Percentiles rank a stretch among this genome's conserved stretches.
Evolutionary conservation across 2,113 vertebrate genomes (phyloP).

Genomic region (Atrichornis clamosus): DNA sequence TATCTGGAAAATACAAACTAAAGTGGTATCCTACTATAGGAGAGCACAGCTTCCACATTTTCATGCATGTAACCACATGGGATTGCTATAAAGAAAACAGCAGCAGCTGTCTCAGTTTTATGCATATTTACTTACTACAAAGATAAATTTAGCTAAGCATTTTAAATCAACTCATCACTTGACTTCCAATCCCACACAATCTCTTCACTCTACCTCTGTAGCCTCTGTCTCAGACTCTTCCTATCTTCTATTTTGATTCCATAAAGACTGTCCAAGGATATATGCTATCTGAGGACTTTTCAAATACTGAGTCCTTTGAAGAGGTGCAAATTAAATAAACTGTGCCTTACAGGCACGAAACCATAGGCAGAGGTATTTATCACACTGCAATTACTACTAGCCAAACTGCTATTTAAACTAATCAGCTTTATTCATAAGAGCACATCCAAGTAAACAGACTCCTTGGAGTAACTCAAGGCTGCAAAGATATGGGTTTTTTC

Average conservation of each 20-base stretch:
- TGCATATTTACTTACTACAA: background rate
- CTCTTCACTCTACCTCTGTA: background rate
- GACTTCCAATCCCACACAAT: background rate
- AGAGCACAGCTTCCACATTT: background rate
- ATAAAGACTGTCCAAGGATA: background rate
- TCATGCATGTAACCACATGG: background rate
- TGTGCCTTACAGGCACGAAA: background rate
- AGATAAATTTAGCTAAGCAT: background rate
- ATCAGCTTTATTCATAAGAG: background rate
- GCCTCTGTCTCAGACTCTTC: background rate
- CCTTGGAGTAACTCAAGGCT: background rate
- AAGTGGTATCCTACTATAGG: background rate
- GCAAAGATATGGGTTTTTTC: rapidly evolving
- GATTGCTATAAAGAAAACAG: background rate
- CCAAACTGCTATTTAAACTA: background rate
- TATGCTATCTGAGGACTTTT: background rate
- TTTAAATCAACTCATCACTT: background rate
- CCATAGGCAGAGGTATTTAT: background rate
- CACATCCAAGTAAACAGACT: background rate
- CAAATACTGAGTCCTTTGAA: background rate
- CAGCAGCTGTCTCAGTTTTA: background rate
- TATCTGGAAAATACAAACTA: background rate
- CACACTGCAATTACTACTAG: background rate
- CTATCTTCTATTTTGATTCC: background rate
- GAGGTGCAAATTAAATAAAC: background rate